Evolutionary conservation across 1,140 invertebrate genomes (phyloP).

Genomic region (Meloidogyne chitwoodi): DNA sequence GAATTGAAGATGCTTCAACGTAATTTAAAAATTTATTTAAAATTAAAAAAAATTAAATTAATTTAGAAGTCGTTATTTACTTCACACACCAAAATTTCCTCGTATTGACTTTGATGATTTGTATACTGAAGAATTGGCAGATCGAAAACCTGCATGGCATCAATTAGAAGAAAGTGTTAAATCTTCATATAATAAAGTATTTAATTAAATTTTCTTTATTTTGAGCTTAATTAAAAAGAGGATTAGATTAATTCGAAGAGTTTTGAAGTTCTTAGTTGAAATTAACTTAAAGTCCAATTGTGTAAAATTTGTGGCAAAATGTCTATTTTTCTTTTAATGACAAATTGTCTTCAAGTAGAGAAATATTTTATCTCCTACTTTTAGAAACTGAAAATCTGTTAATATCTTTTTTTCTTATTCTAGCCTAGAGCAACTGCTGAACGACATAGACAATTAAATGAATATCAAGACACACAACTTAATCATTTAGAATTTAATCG

Average conservation of each 20-base stretch:
- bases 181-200: constrained; percentile 54
- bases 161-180: constrained; percentile 51
- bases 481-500: constrained; percentile 35
- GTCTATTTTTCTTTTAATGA: too few species aligned
- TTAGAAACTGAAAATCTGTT: too few species aligned
- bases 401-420: too few species aligned
- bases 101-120: constrained; percentile 57
- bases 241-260: too few species aligned
- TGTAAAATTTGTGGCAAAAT: too few species aligned
- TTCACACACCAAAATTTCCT: constrained; percentile 45
- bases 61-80: constrained; percentile 34
- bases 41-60: not conserved
- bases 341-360: too few species aligned
- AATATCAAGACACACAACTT: constrained; percentile 37
- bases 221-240: too few species aligned
- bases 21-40: not conserved
- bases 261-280: too few species aligned
- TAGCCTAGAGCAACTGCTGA: constrained; percentile 52
- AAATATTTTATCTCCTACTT: too few species aligned
- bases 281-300: too few species aligned
- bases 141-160: constrained; percentile 56
- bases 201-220: not conserved
- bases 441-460: constrained; percentile 47
- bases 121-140: constrained; percentile 31
- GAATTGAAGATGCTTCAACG: constrained; percentile 9